Percentiles rank a stretch among this genome's conserved stretches.
These are phyloP conservation scores for Lordiphosa mommai DNA, from an alignment of 1,140 invertebrate species.

Conservation along the genomic window DNA sequence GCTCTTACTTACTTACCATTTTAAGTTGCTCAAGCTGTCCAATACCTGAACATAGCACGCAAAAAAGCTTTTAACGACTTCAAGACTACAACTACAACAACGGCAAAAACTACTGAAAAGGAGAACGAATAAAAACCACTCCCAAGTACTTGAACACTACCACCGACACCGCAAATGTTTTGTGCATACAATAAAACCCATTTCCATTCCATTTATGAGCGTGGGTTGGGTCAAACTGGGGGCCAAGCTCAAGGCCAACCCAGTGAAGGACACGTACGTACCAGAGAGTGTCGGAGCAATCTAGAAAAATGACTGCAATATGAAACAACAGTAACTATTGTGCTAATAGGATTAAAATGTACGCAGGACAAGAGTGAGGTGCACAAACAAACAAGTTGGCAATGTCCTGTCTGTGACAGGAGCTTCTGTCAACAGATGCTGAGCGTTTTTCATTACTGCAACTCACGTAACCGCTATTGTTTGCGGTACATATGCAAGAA, in stretches of 20 bases:
- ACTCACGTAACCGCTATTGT: conserved; percentile 15
- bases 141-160: conserved; percentile 16
- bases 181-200: conserved; percentile 45
- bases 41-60: conserved; percentile 30
- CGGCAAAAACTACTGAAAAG: conserved; percentile 15
- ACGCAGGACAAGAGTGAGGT: conserved; percentile 6
- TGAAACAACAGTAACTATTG: conserved; percentile 48
- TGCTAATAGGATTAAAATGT: conserved; percentile 62
- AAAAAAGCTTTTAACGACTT: conserved; percentile 28
- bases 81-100: conserved; percentile 3
- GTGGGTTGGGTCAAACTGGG: conserved; percentile 4
- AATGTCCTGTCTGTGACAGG: conserved; percentile 14
- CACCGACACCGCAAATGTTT: conserved; percentile 29
- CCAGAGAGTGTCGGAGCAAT: conserved; percentile 15
- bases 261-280: conserved; percentile 11
- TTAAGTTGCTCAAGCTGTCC: conserved; percentile 23
- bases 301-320: conserved; percentile 47
- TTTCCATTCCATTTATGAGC: conserved; percentile 23
- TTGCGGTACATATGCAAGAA: conserved; percentile 15
- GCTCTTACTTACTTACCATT: not conserved
- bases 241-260: conserved; percentile 44
- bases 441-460: conserved; percentile 20
- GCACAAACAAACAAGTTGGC: not conserved
- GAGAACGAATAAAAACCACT: not conserved
- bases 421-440: conserved; percentile 38